Evolutionary conservation across 2,888 invertebrate species (phyloP).

Genomic region (Cerastis rubricosa): DNA sequence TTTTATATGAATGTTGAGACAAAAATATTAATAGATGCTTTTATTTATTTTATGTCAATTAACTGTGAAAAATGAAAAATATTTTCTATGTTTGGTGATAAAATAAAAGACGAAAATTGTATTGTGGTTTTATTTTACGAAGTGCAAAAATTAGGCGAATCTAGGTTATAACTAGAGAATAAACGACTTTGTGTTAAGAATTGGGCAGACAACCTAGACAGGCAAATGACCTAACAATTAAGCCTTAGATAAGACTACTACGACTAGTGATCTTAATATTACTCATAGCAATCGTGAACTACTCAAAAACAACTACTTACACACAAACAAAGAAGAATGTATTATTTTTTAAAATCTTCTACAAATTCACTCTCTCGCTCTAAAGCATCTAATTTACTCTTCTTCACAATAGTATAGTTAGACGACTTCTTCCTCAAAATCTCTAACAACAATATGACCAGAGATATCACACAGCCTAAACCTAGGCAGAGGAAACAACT

Average conservation of each 20-base stretch:
- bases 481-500: conserved; percentile 79
- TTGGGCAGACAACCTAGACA: conserved; percentile 19
- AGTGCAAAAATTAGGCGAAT: conserved; percentile 5
- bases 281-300: background rate
- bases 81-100: conserved; percentile 70
- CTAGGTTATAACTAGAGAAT: conserved; percentile 9
- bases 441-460: conserved; percentile 75
- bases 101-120: conserved; percentile 63
- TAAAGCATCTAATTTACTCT: conserved; percentile 39
- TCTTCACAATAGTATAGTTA: conserved; percentile 62
- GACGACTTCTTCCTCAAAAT: conserved; percentile 68
- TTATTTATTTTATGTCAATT: conserved; percentile 75
- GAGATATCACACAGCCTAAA: conserved; percentile 75
- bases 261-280: background rate
- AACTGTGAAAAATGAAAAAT: conserved; percentile 67
- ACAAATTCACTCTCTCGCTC: conserved; percentile 6
- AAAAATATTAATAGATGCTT: conserved; percentile 51
- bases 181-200: conserved; percentile 35
- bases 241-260: background rate
- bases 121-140: conserved; percentile 51
- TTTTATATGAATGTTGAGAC: conserved; percentile 80
- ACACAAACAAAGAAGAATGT: background rate
- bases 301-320: background rate
- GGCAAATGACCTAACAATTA: conserved; percentile 18
- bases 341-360: conserved; percentile 37